Evolutionary conservation across 2,797 vertebrate genomes (phyloP).

Genomic region (Cirrhinus mrigala): DNA sequence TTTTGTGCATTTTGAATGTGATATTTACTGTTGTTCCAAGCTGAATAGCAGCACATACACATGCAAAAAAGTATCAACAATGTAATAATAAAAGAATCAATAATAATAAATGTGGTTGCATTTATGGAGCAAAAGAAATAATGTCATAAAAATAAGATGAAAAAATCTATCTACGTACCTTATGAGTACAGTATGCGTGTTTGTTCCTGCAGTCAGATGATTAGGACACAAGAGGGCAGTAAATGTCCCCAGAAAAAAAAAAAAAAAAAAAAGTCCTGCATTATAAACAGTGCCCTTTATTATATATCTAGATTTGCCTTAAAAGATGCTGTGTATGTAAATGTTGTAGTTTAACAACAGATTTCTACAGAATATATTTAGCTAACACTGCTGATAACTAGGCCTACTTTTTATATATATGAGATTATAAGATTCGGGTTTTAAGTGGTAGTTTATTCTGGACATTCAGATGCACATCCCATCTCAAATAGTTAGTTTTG

Average conservation of each 20-base stretch:
- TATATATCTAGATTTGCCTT: background rate
- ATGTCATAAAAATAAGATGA: background rate
- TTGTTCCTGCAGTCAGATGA: background rate
- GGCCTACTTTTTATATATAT: background rate
- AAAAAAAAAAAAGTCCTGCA: background rate
- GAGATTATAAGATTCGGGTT: background rate
- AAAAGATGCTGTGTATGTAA: background rate
- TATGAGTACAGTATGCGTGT: background rate
- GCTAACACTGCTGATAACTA: background rate
- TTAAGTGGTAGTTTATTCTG: background rate
- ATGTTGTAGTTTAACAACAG: background rate
- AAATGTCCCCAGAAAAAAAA: conserved; percentile 44
- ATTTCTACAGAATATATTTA: background rate
- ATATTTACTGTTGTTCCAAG: background rate
- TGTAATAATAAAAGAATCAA: too few species aligned
- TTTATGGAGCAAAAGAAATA: background rate
- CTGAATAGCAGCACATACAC: background rate
- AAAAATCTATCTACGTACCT: too few species aligned
- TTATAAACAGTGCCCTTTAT: background rate
- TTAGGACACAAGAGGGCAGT: conserved; percentile 68
- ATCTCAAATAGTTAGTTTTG: background rate
- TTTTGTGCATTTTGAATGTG: background rate
- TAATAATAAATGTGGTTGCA: background rate
- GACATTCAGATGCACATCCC: background rate
- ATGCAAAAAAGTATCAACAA: too few species aligned